phyloP scores from a whole-genome alignment of 2,888 invertebrate species.

The Leucophenga montana region DNA sequence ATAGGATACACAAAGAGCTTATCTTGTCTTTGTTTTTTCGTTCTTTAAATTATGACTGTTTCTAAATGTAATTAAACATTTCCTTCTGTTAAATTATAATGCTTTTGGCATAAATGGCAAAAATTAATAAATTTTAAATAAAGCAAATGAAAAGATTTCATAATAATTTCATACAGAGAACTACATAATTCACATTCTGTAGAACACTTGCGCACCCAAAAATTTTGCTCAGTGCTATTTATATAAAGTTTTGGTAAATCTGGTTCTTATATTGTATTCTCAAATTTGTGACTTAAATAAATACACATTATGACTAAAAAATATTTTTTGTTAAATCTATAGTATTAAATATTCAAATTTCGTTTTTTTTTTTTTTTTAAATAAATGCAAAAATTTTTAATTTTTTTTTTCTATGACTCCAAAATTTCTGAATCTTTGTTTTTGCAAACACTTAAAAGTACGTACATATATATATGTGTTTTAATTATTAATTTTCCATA shows the following conservation, averaged over 20 bases:
- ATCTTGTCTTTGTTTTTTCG: not conserved
- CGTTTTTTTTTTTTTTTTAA: not conserved
- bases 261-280: not conserved
- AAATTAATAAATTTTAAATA: conserved; percentile 13
- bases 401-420: not conserved
- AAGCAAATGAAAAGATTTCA: too few species aligned
- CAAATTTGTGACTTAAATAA: not conserved
- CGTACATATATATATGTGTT: not conserved
- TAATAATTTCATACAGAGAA: not conserved
- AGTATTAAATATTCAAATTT: not conserved
- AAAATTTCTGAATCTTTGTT: not conserved
- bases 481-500: not conserved
- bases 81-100: not conserved
- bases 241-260: not conserved
- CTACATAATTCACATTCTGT: not conserved
- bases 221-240: conserved; percentile 3
- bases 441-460: not conserved
- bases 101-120: conserved; percentile 25
- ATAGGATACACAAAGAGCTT: conserved; percentile 34
- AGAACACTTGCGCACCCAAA: not conserved
- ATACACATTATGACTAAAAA: not conserved
- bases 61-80: conserved; percentile 1
- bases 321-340: not conserved
- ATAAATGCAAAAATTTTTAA: conserved; percentile 17
- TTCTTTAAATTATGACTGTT: conserved; percentile 27